A percentile compares a stretch with the other conserved stretches of the same genome.
phyloP scores from a whole-genome alignment of 2,888 invertebrate genomes.

The Thelaira solivaga region DNA sequence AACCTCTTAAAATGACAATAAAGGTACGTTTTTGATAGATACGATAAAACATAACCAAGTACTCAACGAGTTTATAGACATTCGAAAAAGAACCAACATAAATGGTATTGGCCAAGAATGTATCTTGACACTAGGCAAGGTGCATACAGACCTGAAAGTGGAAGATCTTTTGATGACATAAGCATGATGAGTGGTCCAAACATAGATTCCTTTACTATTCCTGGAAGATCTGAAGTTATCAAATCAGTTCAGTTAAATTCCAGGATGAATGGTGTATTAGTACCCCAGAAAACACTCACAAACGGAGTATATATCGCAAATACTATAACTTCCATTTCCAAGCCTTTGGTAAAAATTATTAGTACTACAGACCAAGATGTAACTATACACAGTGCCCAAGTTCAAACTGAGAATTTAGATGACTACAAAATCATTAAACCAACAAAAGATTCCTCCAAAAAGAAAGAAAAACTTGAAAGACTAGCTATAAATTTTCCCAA shows the following conservation, averaged over 20 bases:
- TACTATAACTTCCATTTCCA: background rate
- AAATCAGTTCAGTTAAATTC: background rate
- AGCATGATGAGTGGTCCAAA: background rate
- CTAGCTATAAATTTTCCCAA: no score
- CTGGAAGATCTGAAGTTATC: background rate
- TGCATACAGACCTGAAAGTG: no score
- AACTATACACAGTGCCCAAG: background rate
- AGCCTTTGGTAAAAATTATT: background rate
- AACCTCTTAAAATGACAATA: no score
- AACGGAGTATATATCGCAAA: background rate
- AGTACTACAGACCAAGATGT: background rate
- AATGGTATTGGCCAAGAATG: no score
- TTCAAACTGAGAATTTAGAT: background rate
- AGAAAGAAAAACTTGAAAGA: background rate
- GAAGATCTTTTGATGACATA: background rate
- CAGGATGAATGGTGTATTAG: background rate
- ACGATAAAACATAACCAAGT: no score
- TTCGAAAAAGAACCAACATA: no score
- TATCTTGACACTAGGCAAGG: no score
- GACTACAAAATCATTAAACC: background rate
- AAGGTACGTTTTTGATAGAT: no score
- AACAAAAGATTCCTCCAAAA: background rate
- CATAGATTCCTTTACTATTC: background rate
- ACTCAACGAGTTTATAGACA: no score
- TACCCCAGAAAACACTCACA: background rate